A percentile compares a stretch with the other conserved stretches of the same genome.
Evolutionary conservation across 2,113 vertebrate species (phyloP).

Genomic region (Ramphastos sulfuratus): DNA sequence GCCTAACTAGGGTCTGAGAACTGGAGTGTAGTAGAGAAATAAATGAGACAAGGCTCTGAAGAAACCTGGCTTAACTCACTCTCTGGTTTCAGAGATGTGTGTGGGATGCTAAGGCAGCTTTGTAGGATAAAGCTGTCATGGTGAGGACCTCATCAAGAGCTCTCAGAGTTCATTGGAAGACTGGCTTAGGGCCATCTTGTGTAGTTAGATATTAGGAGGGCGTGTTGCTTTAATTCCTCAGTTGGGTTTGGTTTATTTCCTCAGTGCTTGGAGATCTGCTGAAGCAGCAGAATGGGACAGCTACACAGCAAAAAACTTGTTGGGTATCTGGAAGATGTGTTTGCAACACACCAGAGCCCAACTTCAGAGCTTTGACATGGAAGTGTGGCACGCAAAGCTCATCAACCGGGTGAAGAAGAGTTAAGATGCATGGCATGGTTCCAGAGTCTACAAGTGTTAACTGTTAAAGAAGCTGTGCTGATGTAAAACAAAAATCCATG

Average conservation of each 20-base stretch:
- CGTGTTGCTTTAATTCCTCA: not conserved
- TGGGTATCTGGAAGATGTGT: not conserved
- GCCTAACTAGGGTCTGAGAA: not conserved
- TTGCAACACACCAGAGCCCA: not conserved
- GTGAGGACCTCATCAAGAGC: not conserved
- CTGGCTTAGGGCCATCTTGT: not conserved
- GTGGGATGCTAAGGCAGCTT: not conserved
- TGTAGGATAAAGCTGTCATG: not conserved
- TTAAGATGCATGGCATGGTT: not conserved
- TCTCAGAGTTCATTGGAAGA: not conserved
- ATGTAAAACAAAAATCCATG: not conserved
- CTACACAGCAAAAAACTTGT: not conserved
- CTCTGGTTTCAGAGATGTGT: not conserved
- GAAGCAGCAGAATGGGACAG: not conserved
- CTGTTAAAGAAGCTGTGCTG: conserved; percentile 13
- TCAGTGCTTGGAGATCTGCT: not conserved
- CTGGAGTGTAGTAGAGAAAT: not conserved
- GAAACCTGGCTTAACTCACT: not conserved
- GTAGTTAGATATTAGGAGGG: not conserved
- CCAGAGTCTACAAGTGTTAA: conserved; percentile 24
- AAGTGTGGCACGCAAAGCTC: not conserved
- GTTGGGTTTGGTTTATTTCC: not conserved
- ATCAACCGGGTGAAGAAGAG: conserved; percentile 4
- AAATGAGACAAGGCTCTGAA: not conserved
- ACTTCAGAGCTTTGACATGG: conserved; percentile 6